Percentiles rank a stretch among this genome's conserved stretches.
phyloP scores from a whole-genome alignment of 2,888 invertebrate genomes.

The Tinea semifulvella region DNA sequence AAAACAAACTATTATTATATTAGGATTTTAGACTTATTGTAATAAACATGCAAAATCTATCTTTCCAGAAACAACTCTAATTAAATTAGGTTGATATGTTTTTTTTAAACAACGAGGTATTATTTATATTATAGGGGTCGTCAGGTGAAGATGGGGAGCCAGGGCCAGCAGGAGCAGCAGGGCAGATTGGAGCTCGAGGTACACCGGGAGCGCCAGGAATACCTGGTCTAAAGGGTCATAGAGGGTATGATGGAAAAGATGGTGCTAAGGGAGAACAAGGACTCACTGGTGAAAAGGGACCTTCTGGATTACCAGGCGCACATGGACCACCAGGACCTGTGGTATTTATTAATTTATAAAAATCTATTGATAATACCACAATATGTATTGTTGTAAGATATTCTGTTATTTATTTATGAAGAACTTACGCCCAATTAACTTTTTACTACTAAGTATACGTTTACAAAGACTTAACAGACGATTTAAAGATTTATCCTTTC shows the following conservation, averaged over 20 bases:
- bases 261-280: slow-evolving; percentile 87
- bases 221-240: slow-evolving; percentile 84
- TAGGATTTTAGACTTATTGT: too few relatives aligned
- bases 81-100: too few relatives aligned
- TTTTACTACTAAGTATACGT: too few relatives aligned
- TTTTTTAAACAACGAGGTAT: too few relatives aligned
- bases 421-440: too few relatives aligned
- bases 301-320: slow-evolving; percentile 71
- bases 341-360: slow-evolving; percentile 45
- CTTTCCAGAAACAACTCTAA: too few relatives aligned
- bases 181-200: slow-evolving; percentile 79
- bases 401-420: too few relatives aligned
- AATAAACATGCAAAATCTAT: too few relatives aligned
- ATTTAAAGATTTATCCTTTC: too few relatives aligned
- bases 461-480: too few relatives aligned
- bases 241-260: slow-evolving; percentile 81
- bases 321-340: slow-evolving; percentile 76
- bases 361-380: neutral
- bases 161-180: slow-evolving; percentile 75
- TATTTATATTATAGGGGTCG: slow-evolving; percentile 63
- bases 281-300: slow-evolving; percentile 77
- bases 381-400: neutral
- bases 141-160: slow-evolving; percentile 84
- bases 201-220: slow-evolving; percentile 78
- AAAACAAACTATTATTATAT: too few relatives aligned